Percentiles rank a stretch among this genome's conserved stretches.
Evolutionary conservation across 2,797 vertebrate genomes (phyloP).

Genomic region (Sebastes nivosus): DNA sequence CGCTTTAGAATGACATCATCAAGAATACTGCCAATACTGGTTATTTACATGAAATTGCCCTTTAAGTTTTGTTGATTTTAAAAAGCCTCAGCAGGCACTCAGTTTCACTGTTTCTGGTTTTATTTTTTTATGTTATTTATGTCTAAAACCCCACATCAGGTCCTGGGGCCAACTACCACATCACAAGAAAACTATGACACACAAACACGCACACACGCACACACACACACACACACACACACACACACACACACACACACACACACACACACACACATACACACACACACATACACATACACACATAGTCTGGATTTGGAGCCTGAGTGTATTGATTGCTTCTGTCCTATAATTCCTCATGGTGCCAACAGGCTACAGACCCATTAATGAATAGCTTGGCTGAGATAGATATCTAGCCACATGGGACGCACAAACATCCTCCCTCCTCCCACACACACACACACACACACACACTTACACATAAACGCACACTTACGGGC

Average conservation of each 20-base stretch:
- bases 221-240: not conserved
- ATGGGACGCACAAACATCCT: constrained; percentile 14
- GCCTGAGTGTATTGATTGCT: constrained; percentile 60
- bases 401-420: constrained; percentile 58
- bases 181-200: constrained; percentile 13
- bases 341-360: constrained; percentile 57
- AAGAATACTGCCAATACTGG: not conserved
- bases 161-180: constrained; percentile 25
- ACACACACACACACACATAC: constrained; percentile 5
- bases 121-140: constrained; percentile 8
- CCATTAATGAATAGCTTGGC: constrained; percentile 59
- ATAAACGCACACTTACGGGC: not conserved
- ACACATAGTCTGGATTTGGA: constrained; percentile 16
- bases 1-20: not conserved
- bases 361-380: constrained; percentile 62
- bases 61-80: not conserved
- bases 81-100: not conserved
- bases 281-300: constrained; percentile 12
- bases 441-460: not conserved
- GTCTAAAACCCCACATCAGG: constrained; percentile 12
- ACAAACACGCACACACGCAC: not conserved
- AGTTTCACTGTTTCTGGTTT: not conserved
- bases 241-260: not conserved
- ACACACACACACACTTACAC: not conserved
- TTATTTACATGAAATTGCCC: not conserved